Evolutionary conservation across 2,797 vertebrate species (phyloP).

Genomic region (Choloepus didactylus): DNA sequence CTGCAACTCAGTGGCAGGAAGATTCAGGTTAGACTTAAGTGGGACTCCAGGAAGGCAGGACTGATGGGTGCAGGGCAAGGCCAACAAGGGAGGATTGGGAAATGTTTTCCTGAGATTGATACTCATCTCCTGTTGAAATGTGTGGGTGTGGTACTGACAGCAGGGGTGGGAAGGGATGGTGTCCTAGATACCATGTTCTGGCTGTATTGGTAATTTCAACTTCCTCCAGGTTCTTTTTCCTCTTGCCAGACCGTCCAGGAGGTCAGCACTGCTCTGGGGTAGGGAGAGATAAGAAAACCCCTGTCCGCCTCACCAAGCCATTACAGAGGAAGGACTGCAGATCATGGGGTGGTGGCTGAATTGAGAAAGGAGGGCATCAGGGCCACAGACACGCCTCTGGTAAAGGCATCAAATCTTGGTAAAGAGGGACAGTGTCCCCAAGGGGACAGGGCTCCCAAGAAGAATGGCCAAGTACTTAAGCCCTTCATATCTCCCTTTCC

Average conservation of each 20-base stretch:
- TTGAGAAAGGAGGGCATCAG: background rate
- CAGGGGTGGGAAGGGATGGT: conserved; percentile 59
- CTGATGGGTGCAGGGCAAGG: conserved; percentile 35
- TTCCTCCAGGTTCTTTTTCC: conserved; percentile 62
- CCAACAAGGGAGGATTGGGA: conserved; percentile 50
- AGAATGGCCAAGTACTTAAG: background rate
- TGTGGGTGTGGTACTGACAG: conserved; percentile 77
- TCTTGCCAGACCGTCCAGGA: background rate
- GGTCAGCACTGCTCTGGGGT: background rate
- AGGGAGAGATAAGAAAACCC: background rate
- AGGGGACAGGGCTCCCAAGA: background rate
- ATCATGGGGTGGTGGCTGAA: background rate
- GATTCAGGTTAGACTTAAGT: conserved; percentile 63
- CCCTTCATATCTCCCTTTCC: background rate
- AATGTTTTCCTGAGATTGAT: conserved; percentile 73
- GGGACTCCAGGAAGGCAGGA: conserved; percentile 49
- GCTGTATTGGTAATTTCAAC: conserved; percentile 66
- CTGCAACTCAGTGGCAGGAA: background rate
- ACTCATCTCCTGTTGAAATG: conserved; percentile 73
- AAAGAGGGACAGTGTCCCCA: background rate
- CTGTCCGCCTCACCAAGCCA: background rate
- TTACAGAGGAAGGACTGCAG: background rate
- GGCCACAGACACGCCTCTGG: background rate
- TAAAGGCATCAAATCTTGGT: background rate
- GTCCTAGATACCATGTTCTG: conserved; percentile 78